A percentile compares a stretch with the other conserved stretches of the same genome.
Evolutionary conservation across 2,797 vertebrate species (phyloP).

Genomic region (Pangasius macronema): DNA sequence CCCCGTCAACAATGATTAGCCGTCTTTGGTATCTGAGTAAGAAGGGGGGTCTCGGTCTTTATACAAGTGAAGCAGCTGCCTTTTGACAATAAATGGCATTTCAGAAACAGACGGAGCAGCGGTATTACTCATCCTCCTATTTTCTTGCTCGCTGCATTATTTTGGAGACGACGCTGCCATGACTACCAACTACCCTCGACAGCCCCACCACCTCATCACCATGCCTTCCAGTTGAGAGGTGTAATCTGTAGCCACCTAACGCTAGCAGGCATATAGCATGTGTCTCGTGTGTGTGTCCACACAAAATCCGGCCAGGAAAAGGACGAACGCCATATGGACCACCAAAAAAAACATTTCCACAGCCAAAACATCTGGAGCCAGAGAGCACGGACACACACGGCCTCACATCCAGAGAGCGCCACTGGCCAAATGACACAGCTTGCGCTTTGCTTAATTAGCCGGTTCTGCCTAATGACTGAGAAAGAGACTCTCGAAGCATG

Average conservation of each 20-base stretch:
- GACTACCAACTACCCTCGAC: not conserved
- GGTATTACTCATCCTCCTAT: conserved; percentile 10
- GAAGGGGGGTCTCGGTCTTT: conserved; percentile 37
- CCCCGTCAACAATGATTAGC: conserved; percentile 58
- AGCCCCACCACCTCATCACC: not conserved
- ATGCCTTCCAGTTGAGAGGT: conserved; percentile 40
- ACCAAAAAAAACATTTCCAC: not conserved
- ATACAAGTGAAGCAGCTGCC: conserved; percentile 35
- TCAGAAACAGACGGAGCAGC: conserved; percentile 10
- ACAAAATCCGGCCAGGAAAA: conserved; percentile 15
- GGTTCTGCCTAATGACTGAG: conserved; percentile 24
- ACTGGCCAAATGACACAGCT: conserved; percentile 18
- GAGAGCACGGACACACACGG: conserved; percentile 19
- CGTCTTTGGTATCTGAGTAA: conserved; percentile 20
- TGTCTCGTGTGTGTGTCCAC: conserved; percentile 29
- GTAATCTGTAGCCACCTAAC: conserved; percentile 2
- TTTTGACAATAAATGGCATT: conserved; percentile 34
- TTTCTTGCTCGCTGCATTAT: not conserved
- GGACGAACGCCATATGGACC: conserved; percentile 38
- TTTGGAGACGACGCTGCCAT: conserved; percentile 12
- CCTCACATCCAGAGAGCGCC: conserved; percentile 37
- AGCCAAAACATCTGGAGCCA: conserved; percentile 38
- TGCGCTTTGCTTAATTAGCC: conserved; percentile 34
- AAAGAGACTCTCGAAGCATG: conserved; percentile 23
- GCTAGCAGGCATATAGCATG: conserved; percentile 25